Conservation (phyloP, 2,888 invertebrate genomes). For the Chaetogeoica ovagalla region DNA sequence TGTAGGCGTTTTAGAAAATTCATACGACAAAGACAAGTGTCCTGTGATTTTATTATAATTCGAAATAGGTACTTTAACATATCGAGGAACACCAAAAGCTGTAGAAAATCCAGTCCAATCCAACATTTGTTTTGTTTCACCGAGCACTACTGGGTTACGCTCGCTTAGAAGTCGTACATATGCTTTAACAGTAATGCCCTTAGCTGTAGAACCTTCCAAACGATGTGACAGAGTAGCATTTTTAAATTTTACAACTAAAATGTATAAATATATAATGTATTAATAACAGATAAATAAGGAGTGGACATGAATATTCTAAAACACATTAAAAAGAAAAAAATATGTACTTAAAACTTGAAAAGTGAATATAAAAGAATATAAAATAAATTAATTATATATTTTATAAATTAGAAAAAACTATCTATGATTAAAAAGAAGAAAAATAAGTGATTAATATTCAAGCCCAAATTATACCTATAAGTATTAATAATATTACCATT, state of each 20-base stretch:
- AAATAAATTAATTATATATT: no score
- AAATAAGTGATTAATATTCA: neutral
- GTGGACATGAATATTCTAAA: no score
- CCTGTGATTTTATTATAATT: slow-evolving; percentile 39
- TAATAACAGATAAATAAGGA: no score
- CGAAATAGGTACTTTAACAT: slow-evolving; percentile 44
- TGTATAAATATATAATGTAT: neutral
- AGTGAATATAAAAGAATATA: no score
- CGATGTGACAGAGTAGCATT: neutral
- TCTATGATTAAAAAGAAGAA: no score
- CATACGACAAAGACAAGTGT: slow-evolving; percentile 42
- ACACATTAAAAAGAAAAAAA: no score
- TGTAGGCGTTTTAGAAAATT: slow-evolving; percentile 17
- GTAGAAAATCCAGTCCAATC: slow-evolving; percentile 45
- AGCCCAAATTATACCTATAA: no score
- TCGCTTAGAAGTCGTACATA: slow-evolving; percentile 28
- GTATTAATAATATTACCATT: slow-evolving; percentile 25
- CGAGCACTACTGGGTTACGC: slow-evolving; percentile 24
- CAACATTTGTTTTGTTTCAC: slow-evolving; percentile 50
- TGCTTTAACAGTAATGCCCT: slow-evolving; percentile 37
- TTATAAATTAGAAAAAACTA: no score
- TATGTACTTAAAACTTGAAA: no score
- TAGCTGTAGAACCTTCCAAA: slow-evolving; percentile 33
- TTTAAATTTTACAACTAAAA: slow-evolving; percentile 40
- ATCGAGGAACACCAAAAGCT: neutral